A percentile compares a stretch with the other conserved stretches of the same genome.
phyloP scores from a whole-genome alignment of 2,888 invertebrate species.

The Apodemia duryi region DNA sequence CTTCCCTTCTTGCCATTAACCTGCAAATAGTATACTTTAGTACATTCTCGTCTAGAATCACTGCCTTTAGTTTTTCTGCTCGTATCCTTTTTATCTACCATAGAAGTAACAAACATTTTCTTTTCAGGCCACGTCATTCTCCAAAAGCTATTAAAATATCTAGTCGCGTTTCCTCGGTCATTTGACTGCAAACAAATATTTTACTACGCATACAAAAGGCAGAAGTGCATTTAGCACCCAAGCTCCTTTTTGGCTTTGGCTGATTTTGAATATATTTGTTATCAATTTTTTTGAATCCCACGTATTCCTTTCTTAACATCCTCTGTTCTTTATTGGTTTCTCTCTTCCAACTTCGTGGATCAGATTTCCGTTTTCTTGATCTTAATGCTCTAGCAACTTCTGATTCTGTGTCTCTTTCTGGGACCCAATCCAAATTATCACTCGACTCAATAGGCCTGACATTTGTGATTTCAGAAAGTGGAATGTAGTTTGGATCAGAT shows the following conservation, averaged over 20 bases:
- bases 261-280: neutral
- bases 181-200: neutral
- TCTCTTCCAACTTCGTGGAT: neutral
- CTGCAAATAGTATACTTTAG: neutral
- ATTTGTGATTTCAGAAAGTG: too few species aligned
- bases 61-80: conserved; percentile 20
- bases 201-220: neutral
- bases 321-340: neutral
- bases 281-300: neutral
- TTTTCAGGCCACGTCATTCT: neutral
- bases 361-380: too few species aligned
- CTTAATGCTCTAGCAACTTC: neutral
- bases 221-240: neutral
- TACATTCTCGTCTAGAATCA: neutral
- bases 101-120: neutral
- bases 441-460: too few species aligned
- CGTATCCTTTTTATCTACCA: conserved; percentile 8
- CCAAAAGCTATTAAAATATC: neutral
- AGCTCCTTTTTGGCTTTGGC: neutral
- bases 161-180: neutral
- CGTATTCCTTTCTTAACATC: neutral
- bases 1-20: conserved; percentile 25
- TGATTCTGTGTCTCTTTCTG: neutral
- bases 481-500: too few species aligned
- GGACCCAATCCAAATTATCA: neutral